Evolutionary conservation across 92 coral and sea anemone species (phyloP), one percentile per base, ranked within the genome.

Genomic region (Galaxea fascicularis): DNA sequence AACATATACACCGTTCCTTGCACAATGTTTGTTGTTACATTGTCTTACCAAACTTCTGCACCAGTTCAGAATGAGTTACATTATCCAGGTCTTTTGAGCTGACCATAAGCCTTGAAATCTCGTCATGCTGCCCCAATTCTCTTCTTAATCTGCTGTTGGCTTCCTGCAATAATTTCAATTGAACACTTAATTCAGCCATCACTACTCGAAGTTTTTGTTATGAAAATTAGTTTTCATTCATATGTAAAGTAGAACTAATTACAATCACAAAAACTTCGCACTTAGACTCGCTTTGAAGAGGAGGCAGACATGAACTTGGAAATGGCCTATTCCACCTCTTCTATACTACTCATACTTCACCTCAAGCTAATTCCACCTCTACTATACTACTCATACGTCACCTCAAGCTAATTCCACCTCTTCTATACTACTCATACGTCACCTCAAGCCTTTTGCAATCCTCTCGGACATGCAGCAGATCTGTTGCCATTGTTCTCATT

Each of bases 401-500:
- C n/a, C n/a, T n/a, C n/a, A n/a, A n/a, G n/a, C n/a, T n/a, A 49
- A 49, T 49, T n/a, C n/a, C 16, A 6, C 29, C 28, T 30, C 3
- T 60, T 21, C 66, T 60, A 21, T 24, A 22, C 66, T 22, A 60
- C 29, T 60, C 24, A 51, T 20, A 12, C 30, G 4, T 74, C 65
- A 94, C 99, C 98, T 96, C 98, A 17, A 96, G 83, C 52, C 94
- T 89, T n/a, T 93, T 74, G 82, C 91, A 89, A 80, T 96, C 99
- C 74, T 93, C 96, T 83, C 90, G 86, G 78, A 94, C 71, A 66
- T 91, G 95, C 39, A 96, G 85, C 49, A 96, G 94, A 74, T 96
- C 99, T 16, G 89, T 85, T 17, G 99, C 99, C 89, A 96, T 87
- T 78, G 91, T 96, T 75, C 98, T 94, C 99, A 96, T 94, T 44